Base-by-base conservation (phyloP, 2,888 invertebrate genomes). In the Pardosa pseudoannulata region DNA sequence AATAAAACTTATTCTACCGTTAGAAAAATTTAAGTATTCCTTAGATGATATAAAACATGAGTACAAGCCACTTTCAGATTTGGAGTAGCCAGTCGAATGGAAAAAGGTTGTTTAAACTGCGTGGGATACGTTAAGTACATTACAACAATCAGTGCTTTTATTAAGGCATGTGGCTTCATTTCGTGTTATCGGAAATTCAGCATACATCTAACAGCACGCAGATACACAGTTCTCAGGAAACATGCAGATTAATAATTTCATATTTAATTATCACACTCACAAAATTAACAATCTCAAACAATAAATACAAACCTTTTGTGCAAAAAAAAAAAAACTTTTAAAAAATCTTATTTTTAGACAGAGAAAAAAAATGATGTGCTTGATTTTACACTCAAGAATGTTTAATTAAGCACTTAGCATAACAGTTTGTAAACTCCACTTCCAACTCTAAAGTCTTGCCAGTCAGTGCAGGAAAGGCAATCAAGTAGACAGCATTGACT, bases 121-220 rank as follows among this genome's bases (percentile, higher is more conserved):
- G 32, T 67, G 32, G 36, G 67, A 31, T 32, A 67, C 32, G 32
- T 67, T 67, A 67, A 67, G 67, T 67, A 67, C 67, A 36, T 32
- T 65, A 29, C n/a, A 65, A 65, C 65, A 65, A 65, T 65, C 65
- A 65, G 65, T 65, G 65, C 65, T 19, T 65, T 65, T 32, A 50
- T 73, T 80, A 80, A 80, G 80, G 80, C 80, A 80, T 65, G 80
- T 80, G 80, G 73, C 73, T 73, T 74, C 56, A 50, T 56, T 64
- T 79, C 65, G 29, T 46, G 64, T 64, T 50, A 46, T 72, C 28
- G 56, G 68, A 74, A 74, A 56, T 56, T 32, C 74, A 74, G 68
- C 81, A 68, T 67, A 74, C 68, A 81, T 23, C 74, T 36, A 74
- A 56, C 74, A 67, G 74, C 74, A 74, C 67, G 56, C 81, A 74